These are phyloP conservation scores for Delia radicum DNA, from an alignment of 1,140 invertebrate species.

Conservation along the genomic window DNA sequence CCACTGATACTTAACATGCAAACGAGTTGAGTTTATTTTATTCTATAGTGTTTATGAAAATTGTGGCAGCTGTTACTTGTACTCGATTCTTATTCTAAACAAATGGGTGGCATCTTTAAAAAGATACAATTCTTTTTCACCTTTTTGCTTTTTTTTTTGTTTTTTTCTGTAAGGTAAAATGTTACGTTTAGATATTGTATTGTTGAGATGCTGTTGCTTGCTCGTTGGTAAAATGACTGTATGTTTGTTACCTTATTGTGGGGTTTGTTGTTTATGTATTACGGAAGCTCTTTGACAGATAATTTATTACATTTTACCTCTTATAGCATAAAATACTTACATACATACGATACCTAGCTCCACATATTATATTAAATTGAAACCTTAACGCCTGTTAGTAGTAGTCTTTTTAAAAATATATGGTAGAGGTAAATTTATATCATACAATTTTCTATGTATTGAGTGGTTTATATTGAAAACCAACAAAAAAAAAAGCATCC, in stretches of 20 bases:
- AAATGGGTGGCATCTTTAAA: not conserved
- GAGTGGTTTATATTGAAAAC: not conserved
- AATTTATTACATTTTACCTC: conserved; percentile 21
- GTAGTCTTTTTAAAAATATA: not conserved
- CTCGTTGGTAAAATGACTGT: not conserved
- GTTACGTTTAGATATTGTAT: not conserved
- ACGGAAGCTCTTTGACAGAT: conserved; percentile 20
- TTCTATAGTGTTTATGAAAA: not conserved
- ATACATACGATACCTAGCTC: not conserved
- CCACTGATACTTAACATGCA: no score
- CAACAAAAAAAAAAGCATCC: not conserved
- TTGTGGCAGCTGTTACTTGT: conserved; percentile 5
- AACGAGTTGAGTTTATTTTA: not conserved
- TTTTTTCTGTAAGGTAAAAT: not conserved
- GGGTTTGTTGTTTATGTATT: conserved; percentile 1
- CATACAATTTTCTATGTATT: not conserved
- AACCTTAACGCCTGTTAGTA: not conserved
- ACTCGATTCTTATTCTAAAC: not conserved
- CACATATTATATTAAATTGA: not conserved
- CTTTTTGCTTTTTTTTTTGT: no score
- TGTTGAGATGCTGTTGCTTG: not conserved
- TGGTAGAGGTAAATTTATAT: not conserved
- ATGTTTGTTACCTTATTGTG: not conserved
- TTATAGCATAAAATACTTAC: not conserved
- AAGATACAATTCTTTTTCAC: no score